Percentiles rank a stretch among this genome's conserved stretches.
These are phyloP conservation scores for human (Homo sapiens) DNA, from an alignment of 2,113 vertebrate species.

Conservation along the genomic window GRCh38 chr13:83805001-83805500, in stretches of 20 bases:
- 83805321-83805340: too few relatives aligned
- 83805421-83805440: too few relatives aligned
- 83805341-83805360: too few relatives aligned
- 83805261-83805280: too few relatives aligned
- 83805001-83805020: neutral
- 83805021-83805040: neutral
- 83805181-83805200: neutral
- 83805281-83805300: too few relatives aligned
- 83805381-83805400: too few relatives aligned
- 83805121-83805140: neutral
- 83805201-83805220: neutral
- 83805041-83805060: neutral
- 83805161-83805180: neutral
- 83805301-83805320: too few relatives aligned
- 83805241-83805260: neutral
- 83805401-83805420: too few relatives aligned
- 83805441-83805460: too few relatives aligned
- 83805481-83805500: too few relatives aligned
- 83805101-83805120: neutral
- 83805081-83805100: neutral
- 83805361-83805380: too few relatives aligned
- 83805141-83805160: neutral
- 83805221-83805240: neutral
- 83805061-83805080: neutral
- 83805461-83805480: too few relatives aligned